phyloP scores from a whole-genome alignment of 2,888 invertebrate genomes.

The Nomada ruficornis region DNA sequence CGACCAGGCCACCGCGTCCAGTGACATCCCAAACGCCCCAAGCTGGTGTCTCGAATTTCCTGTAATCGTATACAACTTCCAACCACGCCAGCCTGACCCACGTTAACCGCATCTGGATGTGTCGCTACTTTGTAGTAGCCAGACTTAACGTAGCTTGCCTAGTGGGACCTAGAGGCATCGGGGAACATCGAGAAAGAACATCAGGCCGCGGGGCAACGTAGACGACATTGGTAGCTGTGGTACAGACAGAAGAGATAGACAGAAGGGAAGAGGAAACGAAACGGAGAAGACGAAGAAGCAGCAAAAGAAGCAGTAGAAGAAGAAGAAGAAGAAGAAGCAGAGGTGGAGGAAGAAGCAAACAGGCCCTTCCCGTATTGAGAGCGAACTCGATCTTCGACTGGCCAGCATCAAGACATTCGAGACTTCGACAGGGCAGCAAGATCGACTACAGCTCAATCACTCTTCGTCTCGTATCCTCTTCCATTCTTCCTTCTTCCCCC shows the following conservation, averaged over 20 bases:
- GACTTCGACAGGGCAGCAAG: constrained; percentile 81
- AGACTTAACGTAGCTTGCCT: constrained; percentile 29
- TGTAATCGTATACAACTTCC: constrained; percentile 34
- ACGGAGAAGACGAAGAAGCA: constrained; percentile 1
- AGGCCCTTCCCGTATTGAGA: constrained; percentile 72
- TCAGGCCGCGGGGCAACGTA: constrained; percentile 38
- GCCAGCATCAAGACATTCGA: constrained; percentile 82
- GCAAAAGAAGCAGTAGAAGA: constrained; percentile 5
- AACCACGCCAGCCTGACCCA: neutral
- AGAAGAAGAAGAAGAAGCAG: constrained; percentile 29
- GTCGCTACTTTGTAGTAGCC: constrained; percentile 50
- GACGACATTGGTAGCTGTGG: constrained; percentile 44
- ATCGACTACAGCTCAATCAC: constrained; percentile 84
- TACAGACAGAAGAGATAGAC: constrained; percentile 19
- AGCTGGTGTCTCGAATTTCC: constrained; percentile 35
- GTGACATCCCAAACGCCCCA: neutral
- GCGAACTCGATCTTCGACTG: constrained; percentile 79
- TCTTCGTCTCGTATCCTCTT: constrained; percentile 81
- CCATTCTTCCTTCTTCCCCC: constrained; percentile 44
- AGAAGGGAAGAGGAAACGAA: neutral
- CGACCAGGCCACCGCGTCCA: neutral
- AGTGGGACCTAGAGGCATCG: constrained; percentile 24
- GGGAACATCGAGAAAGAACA: constrained; percentile 27
- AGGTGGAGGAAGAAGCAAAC: constrained; percentile 32
- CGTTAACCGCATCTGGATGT: constrained; percentile 22